phyloP scores from a whole-genome alignment of 2,113 vertebrate species.

The Grammomys surdaster region DNA sequence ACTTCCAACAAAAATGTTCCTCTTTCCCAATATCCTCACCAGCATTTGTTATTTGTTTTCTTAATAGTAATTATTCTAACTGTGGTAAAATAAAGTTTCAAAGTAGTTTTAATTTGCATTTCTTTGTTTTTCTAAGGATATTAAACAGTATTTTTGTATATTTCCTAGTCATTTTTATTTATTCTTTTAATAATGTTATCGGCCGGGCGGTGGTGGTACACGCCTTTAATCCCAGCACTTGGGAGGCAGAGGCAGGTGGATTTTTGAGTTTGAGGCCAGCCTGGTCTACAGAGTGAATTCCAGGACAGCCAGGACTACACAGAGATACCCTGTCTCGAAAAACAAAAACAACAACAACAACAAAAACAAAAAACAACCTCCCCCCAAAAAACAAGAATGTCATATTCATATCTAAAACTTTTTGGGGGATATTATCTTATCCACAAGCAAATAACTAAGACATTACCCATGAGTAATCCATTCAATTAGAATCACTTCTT shows the following conservation, averaged over 20 bases:
- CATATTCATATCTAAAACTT: background rate
- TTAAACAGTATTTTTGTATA: background rate
- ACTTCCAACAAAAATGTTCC: background rate
- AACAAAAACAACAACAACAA: too few relatives aligned
- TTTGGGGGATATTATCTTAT: background rate
- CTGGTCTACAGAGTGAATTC: too few relatives aligned
- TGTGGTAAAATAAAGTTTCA: background rate
- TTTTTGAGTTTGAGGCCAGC: too few relatives aligned
- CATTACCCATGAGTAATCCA: constrained; percentile 65
- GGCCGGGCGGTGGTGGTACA: too few relatives aligned
- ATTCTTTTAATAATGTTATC: background rate
- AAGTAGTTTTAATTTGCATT: background rate
- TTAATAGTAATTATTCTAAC: background rate
- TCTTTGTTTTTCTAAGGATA: background rate
- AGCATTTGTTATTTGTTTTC: background rate
- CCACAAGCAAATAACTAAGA: background rate
- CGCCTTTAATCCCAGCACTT: too few relatives aligned
- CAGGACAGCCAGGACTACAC: too few relatives aligned
- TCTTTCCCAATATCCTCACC: background rate
- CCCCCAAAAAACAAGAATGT: too few relatives aligned
- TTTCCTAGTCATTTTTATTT: background rate
- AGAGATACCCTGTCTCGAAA: too few relatives aligned
- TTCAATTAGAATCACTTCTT: constrained; percentile 71
- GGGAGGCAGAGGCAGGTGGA: too few relatives aligned
- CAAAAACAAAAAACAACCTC: too few relatives aligned